Evolutionary conservation across 2,113 vertebrate genomes (phyloP).

Genomic region (Chiloscyllium plagiosum): DNA sequence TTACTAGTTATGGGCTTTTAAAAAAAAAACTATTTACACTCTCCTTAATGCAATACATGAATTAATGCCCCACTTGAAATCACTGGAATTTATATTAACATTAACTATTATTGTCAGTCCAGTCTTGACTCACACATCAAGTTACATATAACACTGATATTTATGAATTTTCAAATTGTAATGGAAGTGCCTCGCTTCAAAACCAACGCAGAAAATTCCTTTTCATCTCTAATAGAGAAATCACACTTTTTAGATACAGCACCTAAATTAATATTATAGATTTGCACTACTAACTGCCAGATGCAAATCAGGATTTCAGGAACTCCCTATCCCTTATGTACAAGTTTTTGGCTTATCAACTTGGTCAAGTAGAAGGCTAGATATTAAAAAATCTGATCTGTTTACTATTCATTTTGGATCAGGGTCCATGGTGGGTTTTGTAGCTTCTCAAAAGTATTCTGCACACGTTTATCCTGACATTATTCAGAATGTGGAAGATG

Average conservation of each 20-base stretch:
- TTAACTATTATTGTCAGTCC: neutral
- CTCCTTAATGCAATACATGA: neutral
- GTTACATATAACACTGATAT: neutral
- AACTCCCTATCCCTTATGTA: neutral
- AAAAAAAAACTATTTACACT: neutral
- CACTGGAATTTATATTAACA: neutral
- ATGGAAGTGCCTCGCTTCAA: neutral
- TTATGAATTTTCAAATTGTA: neutral
- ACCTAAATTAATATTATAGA: neutral
- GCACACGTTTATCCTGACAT: neutral
- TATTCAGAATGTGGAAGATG: neutral
- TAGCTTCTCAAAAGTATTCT: neutral
- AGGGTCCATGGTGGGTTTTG: neutral
- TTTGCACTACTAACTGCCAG: neutral
- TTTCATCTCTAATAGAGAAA: neutral
- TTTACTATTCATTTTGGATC: neutral
- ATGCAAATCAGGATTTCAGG: neutral
- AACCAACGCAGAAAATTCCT: neutral
- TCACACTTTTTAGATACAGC: neutral
- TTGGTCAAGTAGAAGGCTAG: neutral
- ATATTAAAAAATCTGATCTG: neutral
- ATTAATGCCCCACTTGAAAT: neutral
- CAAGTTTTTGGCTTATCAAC: neutral
- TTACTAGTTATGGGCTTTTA: neutral
- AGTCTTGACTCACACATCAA: neutral